A percentile compares a stretch with the other conserved stretches of the same genome.
phyloP scores from a whole-genome alignment of 1,140 invertebrate genomes.

The Conus ventricosus region DNA sequence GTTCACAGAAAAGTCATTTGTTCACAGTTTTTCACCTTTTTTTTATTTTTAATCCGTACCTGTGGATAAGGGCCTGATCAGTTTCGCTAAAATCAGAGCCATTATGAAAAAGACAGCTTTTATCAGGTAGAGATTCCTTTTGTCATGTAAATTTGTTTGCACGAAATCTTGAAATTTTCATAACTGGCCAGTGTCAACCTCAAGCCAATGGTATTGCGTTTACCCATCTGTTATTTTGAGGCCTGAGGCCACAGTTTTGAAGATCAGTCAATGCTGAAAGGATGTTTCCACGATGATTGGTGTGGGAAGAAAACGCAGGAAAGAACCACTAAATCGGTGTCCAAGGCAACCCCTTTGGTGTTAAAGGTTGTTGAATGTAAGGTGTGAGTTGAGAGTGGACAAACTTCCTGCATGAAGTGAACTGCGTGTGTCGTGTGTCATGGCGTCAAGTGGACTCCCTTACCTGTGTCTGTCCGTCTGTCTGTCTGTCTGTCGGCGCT shows the following conservation, averaged over 20 bases:
- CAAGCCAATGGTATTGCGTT: too few relatives aligned
- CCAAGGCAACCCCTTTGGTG: slow-evolving; percentile 54
- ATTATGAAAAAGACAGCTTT: too few relatives aligned
- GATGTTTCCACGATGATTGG: background rate
- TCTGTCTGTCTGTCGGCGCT: background rate
- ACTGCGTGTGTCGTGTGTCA: slow-evolving; percentile 2
- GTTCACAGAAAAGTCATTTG: too few relatives aligned
- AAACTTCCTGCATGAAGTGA: slow-evolving; percentile 55
- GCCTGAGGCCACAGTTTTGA: too few relatives aligned
- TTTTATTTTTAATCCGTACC: too few relatives aligned
- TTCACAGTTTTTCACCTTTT: too few relatives aligned
- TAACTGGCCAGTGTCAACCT: background rate
- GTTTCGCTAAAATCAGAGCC: too few relatives aligned
- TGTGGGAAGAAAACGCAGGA: background rate
- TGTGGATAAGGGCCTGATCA: too few relatives aligned
- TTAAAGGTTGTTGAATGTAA: slow-evolving; percentile 49
- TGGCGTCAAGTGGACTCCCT: slow-evolving; percentile 27
- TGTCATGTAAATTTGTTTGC: too few relatives aligned
- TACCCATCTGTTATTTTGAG: too few relatives aligned
- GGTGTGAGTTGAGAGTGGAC: slow-evolving; percentile 25
- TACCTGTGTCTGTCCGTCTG: background rate
- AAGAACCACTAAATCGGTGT: background rate
- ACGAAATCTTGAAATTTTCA: background rate
- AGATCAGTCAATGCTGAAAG: background rate
- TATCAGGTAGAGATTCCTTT: too few relatives aligned